phyloP scores from a whole-genome alignment of 2,797 vertebrate genomes.

The Podargus strigoides region DNA sequence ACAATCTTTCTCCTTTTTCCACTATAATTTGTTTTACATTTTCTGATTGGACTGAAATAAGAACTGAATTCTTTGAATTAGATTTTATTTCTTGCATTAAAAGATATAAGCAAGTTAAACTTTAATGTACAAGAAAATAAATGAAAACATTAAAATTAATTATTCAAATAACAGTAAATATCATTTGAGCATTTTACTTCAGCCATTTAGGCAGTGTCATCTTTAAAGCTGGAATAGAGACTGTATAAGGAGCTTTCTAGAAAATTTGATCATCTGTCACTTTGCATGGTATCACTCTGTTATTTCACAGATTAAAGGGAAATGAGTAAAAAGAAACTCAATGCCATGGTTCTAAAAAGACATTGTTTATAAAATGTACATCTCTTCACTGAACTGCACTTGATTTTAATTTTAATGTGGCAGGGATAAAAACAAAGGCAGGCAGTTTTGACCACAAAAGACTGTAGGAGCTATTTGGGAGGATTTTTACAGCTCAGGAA shows the following conservation, averaged over 20 bases:
- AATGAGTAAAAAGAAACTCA: not conserved
- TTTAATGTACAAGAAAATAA: slow-evolving; percentile 67
- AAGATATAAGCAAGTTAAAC: slow-evolving; percentile 68
- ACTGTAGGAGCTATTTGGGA: not conserved
- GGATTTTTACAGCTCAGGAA: slow-evolving; percentile 3
- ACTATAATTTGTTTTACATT: not conserved
- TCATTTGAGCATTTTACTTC: slow-evolving; percentile 26
- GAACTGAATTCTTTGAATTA: slow-evolving; percentile 49
- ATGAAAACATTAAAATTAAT: slow-evolving; percentile 77
- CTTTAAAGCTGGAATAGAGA: slow-evolving; percentile 38
- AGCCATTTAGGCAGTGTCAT: slow-evolving; percentile 38
- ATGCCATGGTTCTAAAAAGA: not conserved
- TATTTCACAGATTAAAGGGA: slow-evolving; percentile 11
- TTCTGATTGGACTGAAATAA: slow-evolving; percentile 5
- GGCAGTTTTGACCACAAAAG: not conserved
- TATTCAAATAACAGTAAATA: slow-evolving; percentile 69
- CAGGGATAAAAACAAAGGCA: not conserved
- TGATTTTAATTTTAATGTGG: not conserved
- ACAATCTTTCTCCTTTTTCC: not conserved
- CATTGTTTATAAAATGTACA: not conserved
- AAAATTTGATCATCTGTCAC: slow-evolving; percentile 32
- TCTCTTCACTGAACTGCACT: not conserved
- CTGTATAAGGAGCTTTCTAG: not conserved
- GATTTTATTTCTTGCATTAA: slow-evolving; percentile 48
- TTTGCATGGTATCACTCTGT: not conserved